Evolutionary conservation across 2,113 vertebrate species (phyloP).

Genomic region (Opisthocomus hoazin): DNA sequence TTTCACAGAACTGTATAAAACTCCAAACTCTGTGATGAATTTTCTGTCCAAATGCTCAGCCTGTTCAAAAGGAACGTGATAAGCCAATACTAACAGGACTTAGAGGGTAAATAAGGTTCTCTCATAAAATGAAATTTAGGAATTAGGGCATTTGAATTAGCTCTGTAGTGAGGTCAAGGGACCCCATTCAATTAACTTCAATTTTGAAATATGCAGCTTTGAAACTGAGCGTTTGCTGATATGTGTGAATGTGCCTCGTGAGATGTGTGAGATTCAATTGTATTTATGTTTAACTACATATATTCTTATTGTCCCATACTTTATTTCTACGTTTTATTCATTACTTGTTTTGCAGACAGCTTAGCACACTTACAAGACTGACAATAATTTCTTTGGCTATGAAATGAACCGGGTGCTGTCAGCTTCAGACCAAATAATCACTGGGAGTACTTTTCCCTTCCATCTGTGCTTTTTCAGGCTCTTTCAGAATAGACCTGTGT

Average conservation of each 20-base stretch:
- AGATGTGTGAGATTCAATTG: neutral
- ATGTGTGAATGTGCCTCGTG: neutral
- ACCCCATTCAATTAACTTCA: neutral
- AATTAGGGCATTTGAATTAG: neutral
- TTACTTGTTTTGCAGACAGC: neutral
- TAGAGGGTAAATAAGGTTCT: neutral
- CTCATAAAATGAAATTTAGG: neutral
- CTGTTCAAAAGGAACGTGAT: neutral
- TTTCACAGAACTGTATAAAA: neutral
- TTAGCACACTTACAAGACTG: neutral
- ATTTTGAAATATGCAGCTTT: neutral
- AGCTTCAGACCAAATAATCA: neutral
- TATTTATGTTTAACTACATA: neutral
- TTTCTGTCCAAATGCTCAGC: neutral
- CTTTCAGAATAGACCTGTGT: neutral
- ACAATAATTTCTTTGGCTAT: neutral
- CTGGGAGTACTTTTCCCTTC: accelerated
- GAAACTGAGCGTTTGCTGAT: neutral
- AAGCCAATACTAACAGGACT: neutral
- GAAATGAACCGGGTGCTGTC: neutral
- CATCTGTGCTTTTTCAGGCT: neutral
- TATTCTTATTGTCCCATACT: neutral
- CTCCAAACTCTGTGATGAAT: neutral
- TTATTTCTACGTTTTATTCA: neutral
- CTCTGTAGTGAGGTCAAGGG: neutral